Conservation (phyloP, 2,888 invertebrate species). For the Bimastos eiseni region DNA sequence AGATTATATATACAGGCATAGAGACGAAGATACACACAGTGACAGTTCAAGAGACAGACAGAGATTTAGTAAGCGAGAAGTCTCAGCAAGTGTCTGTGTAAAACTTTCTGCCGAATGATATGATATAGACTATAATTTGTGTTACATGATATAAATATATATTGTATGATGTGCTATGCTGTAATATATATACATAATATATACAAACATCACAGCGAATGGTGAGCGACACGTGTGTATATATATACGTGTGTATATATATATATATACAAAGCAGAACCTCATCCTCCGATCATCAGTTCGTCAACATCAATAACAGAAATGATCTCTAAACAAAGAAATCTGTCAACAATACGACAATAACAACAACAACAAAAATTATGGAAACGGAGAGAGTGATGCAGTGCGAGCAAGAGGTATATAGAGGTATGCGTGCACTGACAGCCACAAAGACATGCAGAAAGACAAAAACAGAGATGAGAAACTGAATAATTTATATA, state of each 20-base stretch:
- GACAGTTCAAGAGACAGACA: not conserved
- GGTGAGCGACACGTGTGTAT: no score
- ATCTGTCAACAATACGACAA: not conserved
- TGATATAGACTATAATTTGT: no score
- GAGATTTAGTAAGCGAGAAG: not conserved
- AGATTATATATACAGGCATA: no score
- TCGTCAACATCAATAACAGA: slow-evolving; percentile 5
- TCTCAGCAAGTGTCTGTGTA: no score
- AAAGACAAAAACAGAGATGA: not conserved
- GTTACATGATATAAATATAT: no score
- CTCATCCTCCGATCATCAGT: not conserved
- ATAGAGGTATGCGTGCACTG: not conserved
- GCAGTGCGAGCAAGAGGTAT: not conserved
- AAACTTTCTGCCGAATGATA: no score
- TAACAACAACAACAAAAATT: not conserved
- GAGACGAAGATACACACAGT: not conserved
- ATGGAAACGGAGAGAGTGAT: not conserved
- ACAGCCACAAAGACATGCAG: slow-evolving; percentile 20
- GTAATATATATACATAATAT: no score
- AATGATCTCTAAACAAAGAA: not conserved
- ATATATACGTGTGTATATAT: no score
- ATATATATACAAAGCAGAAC: not conserved
- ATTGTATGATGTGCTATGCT: no score
- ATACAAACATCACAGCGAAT: no score
- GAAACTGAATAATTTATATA: not conserved